These are phyloP conservation scores for Leptogaster cylindrica DNA, from an alignment of 2,888 invertebrate species.

Conservation along the genomic window DNA sequence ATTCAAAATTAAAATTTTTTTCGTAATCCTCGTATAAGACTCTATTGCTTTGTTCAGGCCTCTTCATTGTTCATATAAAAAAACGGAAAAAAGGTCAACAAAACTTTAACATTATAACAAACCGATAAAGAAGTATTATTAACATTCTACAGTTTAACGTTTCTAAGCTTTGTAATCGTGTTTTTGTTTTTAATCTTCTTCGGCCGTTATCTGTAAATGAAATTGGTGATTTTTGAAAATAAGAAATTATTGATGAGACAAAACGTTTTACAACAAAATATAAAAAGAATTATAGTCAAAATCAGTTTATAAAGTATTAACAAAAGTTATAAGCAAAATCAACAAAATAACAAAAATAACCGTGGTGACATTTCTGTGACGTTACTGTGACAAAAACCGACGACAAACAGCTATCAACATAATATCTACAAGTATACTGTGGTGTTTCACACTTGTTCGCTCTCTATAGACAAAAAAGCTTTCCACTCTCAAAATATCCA, in stretches of 20 bases:
- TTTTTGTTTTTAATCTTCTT: too few species aligned
- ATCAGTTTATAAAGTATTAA: conserved; percentile 8
- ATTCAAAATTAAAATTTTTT: conserved; percentile 7
- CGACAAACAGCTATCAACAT: conserved; percentile 27
- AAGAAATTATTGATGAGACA: not conserved
- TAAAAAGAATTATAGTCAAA: too few species aligned
- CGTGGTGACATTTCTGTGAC: conserved; percentile 37
- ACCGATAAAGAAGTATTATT: too few species aligned
- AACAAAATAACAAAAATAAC: not conserved
- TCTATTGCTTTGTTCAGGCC: conserved; percentile 10
- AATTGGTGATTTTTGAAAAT: not conserved
- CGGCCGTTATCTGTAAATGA: too few species aligned
- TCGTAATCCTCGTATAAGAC: conserved; percentile 5
- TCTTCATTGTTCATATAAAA: not conserved
- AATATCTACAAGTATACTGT: conserved; percentile 26
- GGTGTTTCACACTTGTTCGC: conserved; percentile 37
- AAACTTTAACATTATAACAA: too few species aligned
- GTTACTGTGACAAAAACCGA: conserved; percentile 33
- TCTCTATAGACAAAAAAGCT: conserved; percentile 30
- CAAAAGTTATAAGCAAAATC: not conserved
- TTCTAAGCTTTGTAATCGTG: too few species aligned
- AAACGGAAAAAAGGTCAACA: not conserved
- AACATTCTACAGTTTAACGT: too few species aligned
- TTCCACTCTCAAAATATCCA: conserved; percentile 21
- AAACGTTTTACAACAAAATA: too few species aligned